Evolutionary conservation across 2,113 vertebrate species (phyloP), one percentile per base, ranked within the genome.

Genomic region (Mola mola): DNA sequence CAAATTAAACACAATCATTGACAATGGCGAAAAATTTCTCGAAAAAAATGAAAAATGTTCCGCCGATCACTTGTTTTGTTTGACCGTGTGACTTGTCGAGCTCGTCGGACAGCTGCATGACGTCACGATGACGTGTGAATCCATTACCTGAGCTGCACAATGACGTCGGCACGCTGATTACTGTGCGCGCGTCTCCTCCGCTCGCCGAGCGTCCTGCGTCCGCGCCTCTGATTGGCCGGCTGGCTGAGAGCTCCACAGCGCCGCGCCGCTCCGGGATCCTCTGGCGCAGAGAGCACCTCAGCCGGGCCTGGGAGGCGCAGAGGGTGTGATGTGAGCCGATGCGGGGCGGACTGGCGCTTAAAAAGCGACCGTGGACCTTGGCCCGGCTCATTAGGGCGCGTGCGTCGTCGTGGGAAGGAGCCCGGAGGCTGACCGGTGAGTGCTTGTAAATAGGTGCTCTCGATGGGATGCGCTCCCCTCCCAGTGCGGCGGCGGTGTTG

Each of bases 231-330:
- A 91, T 91, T 90, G 91, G 88, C 19, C 62, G 53, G 36, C 12
- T 7, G 40, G 22, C 5, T 15, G 16, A n/a, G 58, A 0, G 77
- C 80, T 76, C 83, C 73, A 74, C 86, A 81, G 78, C 81, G 76
- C 78, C 65, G 66, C 79, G 42, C 42, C 40, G 57, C 84, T 48
- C 76, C 58, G 55, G 77, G 77, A 76, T 74, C 42, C 57, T 82
- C 66, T 87, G 81, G 85, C 87, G 88, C 84, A 88, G 84, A 87
- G 78, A 83, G 77, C 65, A 66, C 61, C 40, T 71, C n/a, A 74
- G 70, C 78, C 79, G 75, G 72, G 68, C 57, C 60, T 29, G 28
- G 72, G 51, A 62, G 75, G 74, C 67, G 72, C 66, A 48, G 71
- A 56, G 68, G 70, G 64, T 80, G 82, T 83, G 82, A 85, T 84